Conservation (phyloP, 1,140 invertebrate species). For the Trichogramma pretiosum region DNA sequence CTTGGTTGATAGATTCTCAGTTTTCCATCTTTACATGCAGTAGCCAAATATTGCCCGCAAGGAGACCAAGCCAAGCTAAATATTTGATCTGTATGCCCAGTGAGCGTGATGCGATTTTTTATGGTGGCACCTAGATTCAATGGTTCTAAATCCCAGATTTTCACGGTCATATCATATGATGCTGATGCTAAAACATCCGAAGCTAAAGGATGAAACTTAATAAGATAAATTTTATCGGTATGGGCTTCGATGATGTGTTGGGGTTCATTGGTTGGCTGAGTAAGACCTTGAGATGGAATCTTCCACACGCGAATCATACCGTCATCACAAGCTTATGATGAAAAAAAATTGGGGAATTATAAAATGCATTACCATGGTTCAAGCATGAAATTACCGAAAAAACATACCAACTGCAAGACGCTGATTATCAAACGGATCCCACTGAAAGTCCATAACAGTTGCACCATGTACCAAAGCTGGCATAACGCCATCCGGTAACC, state of each 20-base stretch:
- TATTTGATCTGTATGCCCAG: constrained; percentile 74
- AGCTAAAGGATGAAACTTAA: constrained; percentile 84
- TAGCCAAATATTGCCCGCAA: constrained; percentile 74
- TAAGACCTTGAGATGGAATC: constrained; percentile 61
- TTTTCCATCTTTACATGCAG: constrained; percentile 81
- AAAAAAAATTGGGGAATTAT: neutral
- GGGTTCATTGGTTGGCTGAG: constrained; percentile 61
- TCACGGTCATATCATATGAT: constrained; percentile 83
- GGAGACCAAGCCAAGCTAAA: constrained; percentile 87
- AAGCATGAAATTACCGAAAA: too few relatives aligned
- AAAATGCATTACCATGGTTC: neutral
- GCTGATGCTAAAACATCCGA: constrained; percentile 75
- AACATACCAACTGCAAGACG: constrained; percentile 65
- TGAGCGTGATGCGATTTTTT: constrained; percentile 48
- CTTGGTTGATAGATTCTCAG: constrained; percentile 75
- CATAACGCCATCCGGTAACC: constrained; percentile 70
- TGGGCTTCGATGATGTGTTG: constrained; percentile 58
- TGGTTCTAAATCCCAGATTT: constrained; percentile 66
- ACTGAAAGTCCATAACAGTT: constrained; percentile 84
- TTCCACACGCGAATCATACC: constrained; percentile 82
- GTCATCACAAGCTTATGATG: constrained; percentile 80
- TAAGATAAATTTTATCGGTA: constrained; percentile 82
- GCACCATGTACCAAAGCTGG: constrained; percentile 80
- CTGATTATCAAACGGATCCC: constrained; percentile 81
- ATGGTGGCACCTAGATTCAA: constrained; percentile 39